These are phyloP conservation scores for Trissoscelio sp. DNA, from an alignment of 2,888 invertebrate genomes.

Conservation along the genomic window DNA sequence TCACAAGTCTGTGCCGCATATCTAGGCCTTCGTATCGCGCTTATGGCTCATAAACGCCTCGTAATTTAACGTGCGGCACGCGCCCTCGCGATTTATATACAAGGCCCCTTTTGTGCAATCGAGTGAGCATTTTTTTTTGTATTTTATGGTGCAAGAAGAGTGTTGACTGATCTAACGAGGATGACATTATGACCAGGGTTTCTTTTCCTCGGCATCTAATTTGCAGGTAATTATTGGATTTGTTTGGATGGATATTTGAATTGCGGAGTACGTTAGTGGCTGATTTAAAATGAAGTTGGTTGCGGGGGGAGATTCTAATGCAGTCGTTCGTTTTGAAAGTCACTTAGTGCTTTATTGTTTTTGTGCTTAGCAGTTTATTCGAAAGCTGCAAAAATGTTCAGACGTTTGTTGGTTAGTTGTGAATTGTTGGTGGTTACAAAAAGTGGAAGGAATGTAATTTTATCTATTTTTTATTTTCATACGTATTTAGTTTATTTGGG, in stretches of 20 bases:
- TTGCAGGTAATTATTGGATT: constrained; percentile 45
- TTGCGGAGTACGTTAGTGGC: constrained; percentile 6
- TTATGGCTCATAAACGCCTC: constrained; percentile 83
- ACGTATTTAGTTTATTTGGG: too few relatives aligned
- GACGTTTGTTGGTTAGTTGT: too few relatives aligned
- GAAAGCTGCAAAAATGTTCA: too few relatives aligned
- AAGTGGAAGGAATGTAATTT: too few relatives aligned
- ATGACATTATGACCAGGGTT: constrained; percentile 43
- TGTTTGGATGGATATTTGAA: constrained; percentile 4
- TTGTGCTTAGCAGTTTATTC: too few relatives aligned
- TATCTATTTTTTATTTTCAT: too few relatives aligned
- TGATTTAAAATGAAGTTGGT: constrained; percentile 12
- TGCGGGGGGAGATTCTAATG: background rate
- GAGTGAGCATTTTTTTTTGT: constrained; percentile 15
- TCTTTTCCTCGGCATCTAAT: background rate
- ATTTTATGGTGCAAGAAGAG: constrained; percentile 15
- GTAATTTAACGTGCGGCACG: constrained; percentile 81
- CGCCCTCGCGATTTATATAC: constrained; percentile 73
- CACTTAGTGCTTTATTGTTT: too few relatives aligned
- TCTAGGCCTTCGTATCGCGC: constrained; percentile 81
- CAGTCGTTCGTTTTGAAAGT: background rate
- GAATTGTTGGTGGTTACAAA: too few relatives aligned
- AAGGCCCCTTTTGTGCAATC: constrained; percentile 32
- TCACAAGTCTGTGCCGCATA: constrained; percentile 70
- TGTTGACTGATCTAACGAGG: constrained; percentile 13